Evolutionary conservation across 2,888 invertebrate genomes (phyloP).

Genomic region (Dione vanillae): DNA sequence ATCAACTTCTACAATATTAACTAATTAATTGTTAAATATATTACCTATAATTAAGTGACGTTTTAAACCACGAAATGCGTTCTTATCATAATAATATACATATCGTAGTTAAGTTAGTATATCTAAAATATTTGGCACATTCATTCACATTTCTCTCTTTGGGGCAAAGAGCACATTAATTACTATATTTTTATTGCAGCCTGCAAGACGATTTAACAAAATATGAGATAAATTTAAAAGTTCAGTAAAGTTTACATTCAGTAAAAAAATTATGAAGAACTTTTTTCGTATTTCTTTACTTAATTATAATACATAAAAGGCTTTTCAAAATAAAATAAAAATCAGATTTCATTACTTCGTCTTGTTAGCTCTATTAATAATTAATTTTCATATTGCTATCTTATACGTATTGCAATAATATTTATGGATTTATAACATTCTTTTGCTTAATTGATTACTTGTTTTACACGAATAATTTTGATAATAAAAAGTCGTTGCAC

Average conservation of each 20-base stretch:
- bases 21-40: not conserved
- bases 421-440: too few relatives aligned
- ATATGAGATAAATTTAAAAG: too few relatives aligned
- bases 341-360: not conserved
- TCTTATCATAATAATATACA: conserved; percentile 4
- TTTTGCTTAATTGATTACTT: too few relatives aligned
- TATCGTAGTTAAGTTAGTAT: not conserved
- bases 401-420: not conserved
- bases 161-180: conserved; percentile 34
- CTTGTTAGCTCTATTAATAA: not conserved
- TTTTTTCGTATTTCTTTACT: too few relatives aligned
- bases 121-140: conserved; percentile 65
- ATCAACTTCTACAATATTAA: not conserved
- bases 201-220: conserved; percentile 15
- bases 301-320: not conserved
- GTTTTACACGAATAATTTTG: too few relatives aligned
- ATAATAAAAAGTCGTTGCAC: too few relatives aligned
- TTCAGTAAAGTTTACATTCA: too few relatives aligned
- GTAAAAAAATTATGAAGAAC: too few relatives aligned
- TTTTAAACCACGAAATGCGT: not conserved
- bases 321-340: not conserved
- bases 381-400: not conserved
- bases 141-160: conserved; percentile 60
- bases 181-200: conserved; percentile 5
- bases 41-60: conserved; percentile 11